Base-by-base conservation (phyloP, 2,888 invertebrate species). In the Parelbella ahira region DNA sequence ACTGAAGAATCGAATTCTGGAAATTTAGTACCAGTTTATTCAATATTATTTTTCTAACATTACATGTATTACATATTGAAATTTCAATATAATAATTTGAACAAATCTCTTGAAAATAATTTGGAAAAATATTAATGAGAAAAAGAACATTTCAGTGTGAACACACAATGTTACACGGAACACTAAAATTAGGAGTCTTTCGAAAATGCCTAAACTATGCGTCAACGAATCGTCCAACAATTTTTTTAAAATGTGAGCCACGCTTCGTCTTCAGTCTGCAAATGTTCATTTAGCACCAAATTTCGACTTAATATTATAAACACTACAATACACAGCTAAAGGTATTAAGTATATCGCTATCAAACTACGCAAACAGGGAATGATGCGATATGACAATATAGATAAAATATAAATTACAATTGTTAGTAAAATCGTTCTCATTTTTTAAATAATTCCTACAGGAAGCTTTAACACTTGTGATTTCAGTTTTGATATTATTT, bases 351-450 rank as follows among this genome's bases (percentile, higher is more conserved):
- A 68, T 69, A 77, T 78, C 75, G 80, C 82, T 80, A 79, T 79
- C 79, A 73, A 61, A 65, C 67, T 73, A 79, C 56, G 49, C 60
- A 63, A 70, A 71, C 60, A 63, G 76, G 83, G 83, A 84, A 84
- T 83, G 83, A 80, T 70, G 80, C 80, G 77, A 83, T 73, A 76
- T 54, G 60, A 54, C 44, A 27, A 44, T 44, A 45, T 32, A 36
- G 39, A 32, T 41, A 39, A 20, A 25, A 38, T 60, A 57, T 55
- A 57, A 44, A 59, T 53, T 48, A 51, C 42, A 34, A 12, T 36
- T n/a, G 27, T 41, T 20, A 33, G 39, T 41, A 20, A 41, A 27
- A 41, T 39, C 32, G 32, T 25, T 12, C 19, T 9, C 25, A 32
- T 19, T 29, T 30, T 19, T 25, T 32, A 15, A 18, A 36, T 36